Percentiles rank a stretch among this genome's conserved stretches.
Evolutionary conservation across 2,888 invertebrate species (phyloP).

Genomic region (Monoplex corrugatus): DNA sequence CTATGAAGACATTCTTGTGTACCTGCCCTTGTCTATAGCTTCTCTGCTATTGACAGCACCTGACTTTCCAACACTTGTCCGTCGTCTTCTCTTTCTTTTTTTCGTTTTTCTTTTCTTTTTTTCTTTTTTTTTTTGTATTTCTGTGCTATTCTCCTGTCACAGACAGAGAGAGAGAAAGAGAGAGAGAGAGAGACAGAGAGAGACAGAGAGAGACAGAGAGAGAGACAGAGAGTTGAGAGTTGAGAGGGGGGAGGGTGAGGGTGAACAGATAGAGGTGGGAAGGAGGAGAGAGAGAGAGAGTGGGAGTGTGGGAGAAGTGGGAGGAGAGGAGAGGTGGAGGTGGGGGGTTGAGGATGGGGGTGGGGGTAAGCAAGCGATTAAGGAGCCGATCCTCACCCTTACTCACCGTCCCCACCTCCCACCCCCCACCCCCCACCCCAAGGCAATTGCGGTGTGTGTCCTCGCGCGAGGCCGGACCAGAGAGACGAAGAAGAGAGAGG

Average conservation of each 20-base stretch:
- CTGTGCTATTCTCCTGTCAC: not conserved
- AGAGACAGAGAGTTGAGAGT: conserved; percentile 16
- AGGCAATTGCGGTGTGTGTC: not conserved
- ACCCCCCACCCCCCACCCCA: not conserved
- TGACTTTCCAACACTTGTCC: not conserved
- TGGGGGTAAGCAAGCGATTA: not conserved
- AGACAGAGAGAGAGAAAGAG: not conserved
- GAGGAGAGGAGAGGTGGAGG: conserved; percentile 32
- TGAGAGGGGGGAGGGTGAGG: conserved; percentile 17
- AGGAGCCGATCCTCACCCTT: not conserved
- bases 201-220: conserved; percentile 27
- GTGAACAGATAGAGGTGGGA: conserved; percentile 1
- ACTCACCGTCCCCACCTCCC: not conserved
- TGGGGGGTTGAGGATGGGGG: conserved; percentile 5
- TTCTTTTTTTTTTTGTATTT: not conserved
- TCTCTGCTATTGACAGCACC: conserved; percentile 1
- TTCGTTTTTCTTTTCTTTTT: not conserved
- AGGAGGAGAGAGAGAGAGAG: not conserved
- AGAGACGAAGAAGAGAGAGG: too few species aligned
- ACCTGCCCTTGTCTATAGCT: conserved; percentile 34
- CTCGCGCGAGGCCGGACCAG: not conserved
- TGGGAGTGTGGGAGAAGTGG: not conserved
- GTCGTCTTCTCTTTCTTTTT: not conserved
- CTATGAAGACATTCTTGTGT: conserved; percentile 38
- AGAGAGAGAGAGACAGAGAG: not conserved